Conservation (phyloP, 1,140 invertebrate genomes). For the Pararge aegeria region DNA sequence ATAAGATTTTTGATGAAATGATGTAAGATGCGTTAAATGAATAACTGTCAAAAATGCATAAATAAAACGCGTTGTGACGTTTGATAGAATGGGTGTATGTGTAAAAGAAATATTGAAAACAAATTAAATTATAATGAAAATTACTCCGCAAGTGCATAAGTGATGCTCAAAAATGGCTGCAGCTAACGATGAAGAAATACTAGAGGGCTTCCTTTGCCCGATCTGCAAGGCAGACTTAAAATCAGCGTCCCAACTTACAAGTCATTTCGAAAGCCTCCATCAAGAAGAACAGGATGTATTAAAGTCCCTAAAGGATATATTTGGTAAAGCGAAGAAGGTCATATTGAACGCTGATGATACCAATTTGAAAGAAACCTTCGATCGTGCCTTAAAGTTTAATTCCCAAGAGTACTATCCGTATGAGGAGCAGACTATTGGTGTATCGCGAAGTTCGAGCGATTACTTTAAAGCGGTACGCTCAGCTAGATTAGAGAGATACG, state of each 20-base stretch:
- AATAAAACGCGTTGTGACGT: slow-evolving; percentile 18
- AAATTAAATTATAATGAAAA: slow-evolving; percentile 29
- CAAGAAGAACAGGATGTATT: slow-evolving; percentile 94
- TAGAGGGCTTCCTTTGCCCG: slow-evolving; percentile 96
- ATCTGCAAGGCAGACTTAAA: slow-evolving; percentile 95
- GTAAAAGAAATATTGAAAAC: slow-evolving; percentile 15
- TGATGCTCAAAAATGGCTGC: slow-evolving; percentile 48
- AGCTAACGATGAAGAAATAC: slow-evolving; percentile 81
- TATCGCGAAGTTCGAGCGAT: slow-evolving; percentile 84
- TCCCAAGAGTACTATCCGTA: slow-evolving; percentile 65
- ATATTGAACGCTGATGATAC: slow-evolving; percentile 89
- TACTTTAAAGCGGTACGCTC: slow-evolving; percentile 87
- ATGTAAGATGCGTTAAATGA: too few species aligned
- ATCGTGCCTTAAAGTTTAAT: slow-evolving; percentile 75
- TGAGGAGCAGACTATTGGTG: slow-evolving; percentile 85
- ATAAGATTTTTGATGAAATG: slow-evolving; percentile 14
- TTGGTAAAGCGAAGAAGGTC: slow-evolving; percentile 94
- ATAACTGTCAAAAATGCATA: neutral
- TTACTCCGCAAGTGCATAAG: neutral
- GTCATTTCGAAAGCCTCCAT: slow-evolving; percentile 93
- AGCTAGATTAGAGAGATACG: slow-evolving; percentile 89
- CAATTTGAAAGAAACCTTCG: slow-evolving; percentile 80
- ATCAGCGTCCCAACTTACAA: slow-evolving; percentile 88
- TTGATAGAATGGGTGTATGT: slow-evolving; percentile 9
- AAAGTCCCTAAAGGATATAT: slow-evolving; percentile 94